Evolutionary conservation across 2,888 invertebrate genomes (phyloP).

Genomic region (Ethmia dodecea): DNA sequence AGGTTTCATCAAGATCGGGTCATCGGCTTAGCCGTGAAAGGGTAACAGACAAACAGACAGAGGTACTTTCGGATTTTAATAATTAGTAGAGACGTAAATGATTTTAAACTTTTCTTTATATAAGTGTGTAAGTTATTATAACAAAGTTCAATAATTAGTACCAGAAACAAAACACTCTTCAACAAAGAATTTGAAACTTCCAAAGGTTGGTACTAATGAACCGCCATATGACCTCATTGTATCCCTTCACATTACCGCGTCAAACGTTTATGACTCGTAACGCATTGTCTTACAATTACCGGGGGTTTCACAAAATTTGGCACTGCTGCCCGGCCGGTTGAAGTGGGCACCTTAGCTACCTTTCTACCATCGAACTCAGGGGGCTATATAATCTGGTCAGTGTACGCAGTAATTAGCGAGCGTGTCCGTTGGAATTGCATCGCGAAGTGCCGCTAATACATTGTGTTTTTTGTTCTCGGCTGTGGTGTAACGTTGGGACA

Average conservation of each 20-base stretch:
- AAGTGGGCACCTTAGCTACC: conserved; percentile 20
- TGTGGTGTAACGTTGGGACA: conserved; percentile 36
- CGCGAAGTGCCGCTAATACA: conserved; percentile 63
- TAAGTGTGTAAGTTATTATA: too few species aligned
- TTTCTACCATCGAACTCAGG: conserved; percentile 1
- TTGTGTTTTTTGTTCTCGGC: conserved; percentile 53
- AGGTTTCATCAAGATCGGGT: too few species aligned
- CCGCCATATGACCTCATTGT: conserved; percentile 47
- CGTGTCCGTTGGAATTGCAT: conserved; percentile 53
- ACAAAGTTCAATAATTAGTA: too few species aligned
- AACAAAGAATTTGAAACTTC: conserved; percentile 8
- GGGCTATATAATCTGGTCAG: conserved; percentile 24
- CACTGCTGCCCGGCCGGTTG: conserved; percentile 39
- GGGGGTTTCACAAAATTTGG: conserved; percentile 65
- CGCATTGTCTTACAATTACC: conserved; percentile 70
- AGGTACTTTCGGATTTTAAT: too few species aligned
- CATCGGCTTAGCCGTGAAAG: too few species aligned
- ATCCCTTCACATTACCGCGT: conserved; percentile 48
- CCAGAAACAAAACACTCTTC: conserved; percentile 2
- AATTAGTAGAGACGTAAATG: too few species aligned
- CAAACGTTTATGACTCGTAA: conserved; percentile 57
- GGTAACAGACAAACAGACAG: too few species aligned
- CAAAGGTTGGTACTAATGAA: conserved; percentile 27
- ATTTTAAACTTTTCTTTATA: too few species aligned
- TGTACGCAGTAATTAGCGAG: conserved; percentile 51